These are phyloP conservation scores for Cylas formicarius DNA, from an alignment of 1,140 invertebrate species.

Conservation along the genomic window DNA sequence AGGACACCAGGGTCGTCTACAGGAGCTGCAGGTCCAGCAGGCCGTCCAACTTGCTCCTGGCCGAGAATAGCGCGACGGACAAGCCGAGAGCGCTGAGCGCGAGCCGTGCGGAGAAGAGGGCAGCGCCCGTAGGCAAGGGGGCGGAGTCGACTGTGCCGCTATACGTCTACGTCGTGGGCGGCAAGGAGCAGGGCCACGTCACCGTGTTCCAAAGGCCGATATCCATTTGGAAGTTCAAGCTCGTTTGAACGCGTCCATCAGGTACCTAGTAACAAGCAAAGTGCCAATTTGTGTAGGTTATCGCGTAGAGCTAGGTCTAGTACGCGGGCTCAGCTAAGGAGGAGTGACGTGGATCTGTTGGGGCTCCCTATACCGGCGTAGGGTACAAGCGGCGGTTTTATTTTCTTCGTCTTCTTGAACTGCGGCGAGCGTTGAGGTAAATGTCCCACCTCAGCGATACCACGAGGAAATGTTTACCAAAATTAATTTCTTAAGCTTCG, in stretches of 20 bases:
- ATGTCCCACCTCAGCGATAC: too few species aligned
- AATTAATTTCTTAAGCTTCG: too few species aligned
- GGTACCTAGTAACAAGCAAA: too few species aligned
- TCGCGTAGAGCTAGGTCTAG: not conserved
- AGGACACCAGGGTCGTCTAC: slow-evolving; percentile 35
- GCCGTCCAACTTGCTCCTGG: slow-evolving; percentile 42
- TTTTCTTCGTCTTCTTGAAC: too few species aligned
- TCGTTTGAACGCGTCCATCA: slow-evolving; percentile 35
- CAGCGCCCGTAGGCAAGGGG: slow-evolving; percentile 28
- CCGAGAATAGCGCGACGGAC: slow-evolving; percentile 24
- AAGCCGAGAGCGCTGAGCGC: slow-evolving; percentile 38
- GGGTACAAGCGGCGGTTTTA: too few species aligned
- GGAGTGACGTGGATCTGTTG: not conserved
- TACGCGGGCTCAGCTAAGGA: not conserved
- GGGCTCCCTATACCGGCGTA: too few species aligned
- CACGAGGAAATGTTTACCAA: too few species aligned
- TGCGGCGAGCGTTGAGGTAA: too few species aligned
- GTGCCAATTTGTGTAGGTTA: not conserved
- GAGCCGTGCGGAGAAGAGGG: slow-evolving; percentile 28
- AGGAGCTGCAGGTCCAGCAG: slow-evolving; percentile 26
- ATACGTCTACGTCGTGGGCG: slow-evolving; percentile 57
- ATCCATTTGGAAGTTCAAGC: slow-evolving; percentile 58
- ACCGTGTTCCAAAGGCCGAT: slow-evolving; percentile 60
- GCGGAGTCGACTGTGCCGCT: slow-evolving; percentile 47
- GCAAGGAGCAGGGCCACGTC: slow-evolving; percentile 59